Percentiles rank a stretch among this genome's conserved stretches.
phyloP scores from a whole-genome alignment of 2,797 vertebrate genomes.

The Anguilla pacifica region DNA sequence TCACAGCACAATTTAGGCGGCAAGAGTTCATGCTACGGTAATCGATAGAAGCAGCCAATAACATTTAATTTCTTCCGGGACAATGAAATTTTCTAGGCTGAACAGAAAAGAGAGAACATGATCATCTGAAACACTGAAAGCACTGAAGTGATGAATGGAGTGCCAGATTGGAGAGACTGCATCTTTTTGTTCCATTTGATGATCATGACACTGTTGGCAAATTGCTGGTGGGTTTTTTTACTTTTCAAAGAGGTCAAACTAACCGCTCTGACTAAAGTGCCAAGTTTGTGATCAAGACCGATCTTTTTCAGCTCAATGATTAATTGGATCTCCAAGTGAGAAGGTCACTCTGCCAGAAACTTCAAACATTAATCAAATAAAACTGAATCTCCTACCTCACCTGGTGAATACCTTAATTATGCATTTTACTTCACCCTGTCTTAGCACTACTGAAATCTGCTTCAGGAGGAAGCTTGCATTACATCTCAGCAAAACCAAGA shows the following conservation, averaged over 20 bases:
- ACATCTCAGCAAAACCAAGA: neutral
- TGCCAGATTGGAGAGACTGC: constrained; percentile 89
- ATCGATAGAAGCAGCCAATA: too few species aligned
- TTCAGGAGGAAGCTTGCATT: neutral
- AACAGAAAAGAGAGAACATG: too few species aligned
- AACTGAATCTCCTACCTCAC: constrained; percentile 66
- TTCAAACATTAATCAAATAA: constrained; percentile 95
- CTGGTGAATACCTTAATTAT: neutral
- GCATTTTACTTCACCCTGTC: neutral
- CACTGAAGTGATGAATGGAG: constrained; percentile 95
- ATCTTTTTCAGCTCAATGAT: too few species aligned
- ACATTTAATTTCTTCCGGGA: too few species aligned
- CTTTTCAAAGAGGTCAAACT: constrained; percentile 85
- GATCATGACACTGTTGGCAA: constrained; percentile 98
- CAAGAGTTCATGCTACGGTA: too few species aligned
- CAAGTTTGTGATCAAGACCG: too few species aligned
- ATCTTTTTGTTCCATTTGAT: constrained; percentile 95
- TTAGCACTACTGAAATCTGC: neutral
- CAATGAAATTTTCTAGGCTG: too few species aligned
- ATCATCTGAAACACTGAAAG: constrained; percentile 78
- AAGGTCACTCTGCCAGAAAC: constrained; percentile 89
- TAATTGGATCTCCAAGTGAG: constrained; percentile 67
- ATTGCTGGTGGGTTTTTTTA: constrained; percentile 86
- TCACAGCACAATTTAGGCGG: too few species aligned
- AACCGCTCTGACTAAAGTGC: constrained; percentile 77